Base-by-base conservation (phyloP, 2,888 invertebrate species). In the Thumatha senex region DNA sequence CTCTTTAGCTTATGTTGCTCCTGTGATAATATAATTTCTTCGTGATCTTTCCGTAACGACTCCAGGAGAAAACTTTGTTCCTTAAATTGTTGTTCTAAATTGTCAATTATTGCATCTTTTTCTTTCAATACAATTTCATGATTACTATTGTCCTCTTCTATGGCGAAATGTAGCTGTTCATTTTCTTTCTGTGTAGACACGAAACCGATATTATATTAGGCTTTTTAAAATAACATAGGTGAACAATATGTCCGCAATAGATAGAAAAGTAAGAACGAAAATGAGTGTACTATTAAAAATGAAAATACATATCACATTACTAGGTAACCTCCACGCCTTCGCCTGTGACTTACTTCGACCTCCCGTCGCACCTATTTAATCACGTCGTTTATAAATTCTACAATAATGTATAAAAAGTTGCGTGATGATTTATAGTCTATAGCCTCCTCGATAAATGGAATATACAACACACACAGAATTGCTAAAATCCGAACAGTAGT, bases 71-170 rank as follows among this genome's bases (percentile, higher is more conserved):
- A 53, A 24, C 52, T 60, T 14, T 66, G 56, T 24, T 56, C 51
- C 63, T 74, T 76, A 12, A 81, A 36, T 39, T 70, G 68, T 39
- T 67, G 59, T 58, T 82, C 78, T 11, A 84, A 52, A 31, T 63
- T 68, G 46, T 78, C 74, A 38, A 84, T 78, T 9, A 76, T 53
- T 30, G 50, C 54, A 46, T 81, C 74, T 51, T 83, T 83, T 51
- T 80, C 81, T 61, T 77, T 79, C 7, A 79, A 38, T 31, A 75
- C 40, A 3, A 71, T 41, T 63, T 79, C 80, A 56, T 78, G 74
- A 34, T 61, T 79, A 51, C 66, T 79, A 14, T 76, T 82, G 45
- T 77, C 74, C 57, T 79, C 73, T 65, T 82, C 74, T 40, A 81
- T 72, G 1, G 69, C 65, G 51, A 70, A 72, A n/a, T 75, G 78